These are phyloP conservation scores for Luffia ferchaultella DNA, from an alignment of 2,888 invertebrate species.

Conservation along the genomic window DNA sequence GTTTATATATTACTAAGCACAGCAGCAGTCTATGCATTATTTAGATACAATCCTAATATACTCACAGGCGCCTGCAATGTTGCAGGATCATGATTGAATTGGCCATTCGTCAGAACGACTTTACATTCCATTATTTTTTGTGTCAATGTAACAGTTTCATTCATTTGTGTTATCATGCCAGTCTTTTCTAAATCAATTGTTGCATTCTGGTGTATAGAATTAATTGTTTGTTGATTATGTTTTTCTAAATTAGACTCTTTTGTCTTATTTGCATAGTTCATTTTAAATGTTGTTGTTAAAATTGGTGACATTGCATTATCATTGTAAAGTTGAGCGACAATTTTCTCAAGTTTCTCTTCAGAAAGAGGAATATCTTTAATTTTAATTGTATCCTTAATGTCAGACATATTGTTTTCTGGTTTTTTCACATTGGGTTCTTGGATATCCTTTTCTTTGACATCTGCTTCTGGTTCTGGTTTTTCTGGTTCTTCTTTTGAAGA, in stretches of 20 bases:
- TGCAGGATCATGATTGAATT: constrained; percentile 30
- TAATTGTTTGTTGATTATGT: constrained; percentile 6
- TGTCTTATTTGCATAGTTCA: constrained; percentile 4
- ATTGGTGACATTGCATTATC: not conserved
- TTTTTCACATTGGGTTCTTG: constrained; percentile 10
- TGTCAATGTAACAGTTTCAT: constrained; percentile 15
- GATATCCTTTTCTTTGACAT: constrained; percentile 1
- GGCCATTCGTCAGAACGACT: constrained; percentile 32
- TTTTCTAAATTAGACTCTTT: constrained; percentile 12
- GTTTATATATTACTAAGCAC: too few species aligned
- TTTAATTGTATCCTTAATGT: too few species aligned
- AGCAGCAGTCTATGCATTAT: too few species aligned
- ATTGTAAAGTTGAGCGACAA: not conserved
- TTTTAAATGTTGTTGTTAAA: not conserved
- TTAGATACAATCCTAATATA: too few species aligned
- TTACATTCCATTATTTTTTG: constrained; percentile 32
- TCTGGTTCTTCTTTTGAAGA: constrained; percentile 4
- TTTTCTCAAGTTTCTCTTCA: not conserved
- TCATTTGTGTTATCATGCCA: constrained; percentile 15
- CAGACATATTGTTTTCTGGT: too few species aligned
- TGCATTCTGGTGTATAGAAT: not conserved
- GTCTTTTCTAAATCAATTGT: constrained; percentile 26
- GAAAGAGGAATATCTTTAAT: not conserved
- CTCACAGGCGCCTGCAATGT: constrained; percentile 24
- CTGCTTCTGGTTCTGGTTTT: not conserved